These are phyloP conservation scores for Pachyramphus minor DNA, from an alignment of 2,113 vertebrate species.

Conservation along the genomic window DNA sequence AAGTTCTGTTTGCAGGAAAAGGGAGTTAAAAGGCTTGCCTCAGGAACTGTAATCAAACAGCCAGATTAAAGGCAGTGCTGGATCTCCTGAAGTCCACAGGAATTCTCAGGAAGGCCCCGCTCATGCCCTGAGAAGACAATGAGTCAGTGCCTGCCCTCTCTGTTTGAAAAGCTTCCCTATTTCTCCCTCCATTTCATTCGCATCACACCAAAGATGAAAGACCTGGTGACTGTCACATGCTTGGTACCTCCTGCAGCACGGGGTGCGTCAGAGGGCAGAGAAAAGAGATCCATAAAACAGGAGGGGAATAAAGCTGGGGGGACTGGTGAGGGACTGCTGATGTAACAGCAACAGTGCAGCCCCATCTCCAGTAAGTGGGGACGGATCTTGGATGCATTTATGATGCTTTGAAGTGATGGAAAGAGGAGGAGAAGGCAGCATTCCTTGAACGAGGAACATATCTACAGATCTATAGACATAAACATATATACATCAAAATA, in stretches of 20 bases:
- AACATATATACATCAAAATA: neutral
- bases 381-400: neutral
- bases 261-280: neutral
- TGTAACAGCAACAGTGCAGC: neutral
- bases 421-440: neutral
- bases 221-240: neutral
- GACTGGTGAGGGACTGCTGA: neutral
- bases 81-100: conserved; percentile 38
- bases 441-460: neutral
- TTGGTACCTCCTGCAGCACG: neutral
- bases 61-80: conserved; percentile 12
- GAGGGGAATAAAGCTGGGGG: neutral
- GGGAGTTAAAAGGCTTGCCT: conserved; percentile 46
- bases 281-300: neutral
- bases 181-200: neutral
- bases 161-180: neutral
- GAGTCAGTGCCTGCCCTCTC: neutral
- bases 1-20: conserved; percentile 49
- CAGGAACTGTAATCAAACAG: conserved; percentile 9
- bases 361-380: neutral
- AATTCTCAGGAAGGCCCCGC: neutral
- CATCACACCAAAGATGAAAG: neutral
- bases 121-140: neutral
- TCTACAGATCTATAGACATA: neutral
- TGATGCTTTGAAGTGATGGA: neutral